These are phyloP conservation scores for Variabilichromis moorii DNA, from an alignment of 2,113 vertebrate species.

Conservation along the genomic window DNA sequence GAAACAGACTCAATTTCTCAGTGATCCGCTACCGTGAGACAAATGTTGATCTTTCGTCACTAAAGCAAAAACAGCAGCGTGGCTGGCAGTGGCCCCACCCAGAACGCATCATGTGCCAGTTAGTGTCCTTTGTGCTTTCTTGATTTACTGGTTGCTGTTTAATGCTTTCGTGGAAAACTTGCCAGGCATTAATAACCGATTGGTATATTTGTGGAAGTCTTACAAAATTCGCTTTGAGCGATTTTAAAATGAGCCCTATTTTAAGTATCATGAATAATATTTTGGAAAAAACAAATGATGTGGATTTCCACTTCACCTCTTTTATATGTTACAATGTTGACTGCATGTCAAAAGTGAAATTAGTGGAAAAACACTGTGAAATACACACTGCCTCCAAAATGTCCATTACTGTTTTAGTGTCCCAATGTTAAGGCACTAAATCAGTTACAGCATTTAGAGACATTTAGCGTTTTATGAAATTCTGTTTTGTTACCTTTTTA, in stretches of 20 bases:
- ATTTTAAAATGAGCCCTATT: fast-evolving
- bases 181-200: not conserved
- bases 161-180: not conserved
- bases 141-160: not conserved
- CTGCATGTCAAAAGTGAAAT: not conserved
- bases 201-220: not conserved
- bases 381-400: not conserved
- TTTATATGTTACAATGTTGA: not conserved
- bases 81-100: not conserved
- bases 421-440: too few species aligned
- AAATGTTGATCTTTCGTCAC: constrained; percentile 50
- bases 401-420: not conserved
- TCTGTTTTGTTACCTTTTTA: too few species aligned
- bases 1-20: constrained; percentile 45
- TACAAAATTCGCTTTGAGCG: fast-evolving
- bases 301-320: not conserved
- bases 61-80: not conserved
- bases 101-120: not conserved
- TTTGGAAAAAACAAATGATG: not conserved
- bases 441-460: too few species aligned
- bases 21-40: constrained; percentile 51
- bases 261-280: not conserved
- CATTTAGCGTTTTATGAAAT: too few species aligned
- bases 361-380: not conserved
- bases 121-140: not conserved